Conservation (phyloP, 1,140 invertebrate genomes). For the Cydia strobilella region DNA sequence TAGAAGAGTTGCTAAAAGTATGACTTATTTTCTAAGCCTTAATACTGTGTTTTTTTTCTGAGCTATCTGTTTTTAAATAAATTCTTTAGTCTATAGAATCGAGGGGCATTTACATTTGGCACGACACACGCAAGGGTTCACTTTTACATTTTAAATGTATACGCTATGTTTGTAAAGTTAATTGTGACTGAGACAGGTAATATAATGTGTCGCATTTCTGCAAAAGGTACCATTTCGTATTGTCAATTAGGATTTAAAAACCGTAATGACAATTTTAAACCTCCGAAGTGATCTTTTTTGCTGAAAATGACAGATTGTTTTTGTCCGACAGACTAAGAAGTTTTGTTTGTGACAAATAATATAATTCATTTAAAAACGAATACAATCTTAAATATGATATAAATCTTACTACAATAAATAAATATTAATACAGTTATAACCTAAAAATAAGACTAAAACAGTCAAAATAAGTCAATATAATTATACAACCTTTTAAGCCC, state of each 20-base stretch:
- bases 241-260: background rate
- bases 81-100: background rate
- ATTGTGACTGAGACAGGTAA: background rate
- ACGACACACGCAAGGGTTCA: background rate
- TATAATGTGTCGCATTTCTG: background rate
- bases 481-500: slow-evolving; percentile 19
- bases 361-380: slow-evolving; percentile 16
- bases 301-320: background rate
- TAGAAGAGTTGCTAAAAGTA: too few species aligned
- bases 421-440: slow-evolving; percentile 8
- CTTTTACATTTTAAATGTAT: background rate
- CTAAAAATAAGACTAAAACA: slow-evolving; percentile 18
- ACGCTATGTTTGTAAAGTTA: background rate
- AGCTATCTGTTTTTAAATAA: background rate
- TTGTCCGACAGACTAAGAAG: background rate
- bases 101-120: background rate
- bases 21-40: background rate
- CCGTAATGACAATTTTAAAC: too few species aligned
- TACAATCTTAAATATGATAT: background rate
- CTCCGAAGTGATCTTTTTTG: background rate
- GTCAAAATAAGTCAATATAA: slow-evolving; percentile 27
- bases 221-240: background rate
- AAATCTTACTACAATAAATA: slow-evolving; percentile 15
- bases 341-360: background rate
- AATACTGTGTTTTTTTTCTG: background rate